Evolutionary conservation across 2,888 invertebrate species (phyloP).

Genomic region (Scaeva pyrastri): DNA sequence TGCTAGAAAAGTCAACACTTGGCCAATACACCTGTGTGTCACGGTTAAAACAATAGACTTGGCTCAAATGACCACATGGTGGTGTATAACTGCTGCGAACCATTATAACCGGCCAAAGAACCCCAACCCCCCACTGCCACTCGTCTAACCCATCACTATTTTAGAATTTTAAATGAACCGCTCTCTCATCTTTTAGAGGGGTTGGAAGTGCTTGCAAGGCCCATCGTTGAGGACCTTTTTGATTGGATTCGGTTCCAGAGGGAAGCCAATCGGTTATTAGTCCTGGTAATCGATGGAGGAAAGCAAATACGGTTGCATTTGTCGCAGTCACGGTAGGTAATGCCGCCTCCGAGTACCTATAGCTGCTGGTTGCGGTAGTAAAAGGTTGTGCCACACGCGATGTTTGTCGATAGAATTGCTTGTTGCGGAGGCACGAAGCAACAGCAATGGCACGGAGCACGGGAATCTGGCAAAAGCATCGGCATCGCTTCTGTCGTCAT

Average conservation of each 20-base stretch:
- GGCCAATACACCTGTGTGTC: conserved; percentile 58
- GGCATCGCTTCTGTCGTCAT: neutral
- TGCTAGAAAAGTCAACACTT: conserved; percentile 60
- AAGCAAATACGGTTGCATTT: conserved; percentile 70
- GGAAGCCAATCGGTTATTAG: conserved; percentile 69
- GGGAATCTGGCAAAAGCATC: conserved; percentile 8
- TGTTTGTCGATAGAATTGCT: conserved; percentile 66
- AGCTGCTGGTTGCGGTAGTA: conserved; percentile 11
- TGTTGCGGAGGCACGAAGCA: conserved; percentile 41
- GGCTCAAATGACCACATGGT: conserved; percentile 46
- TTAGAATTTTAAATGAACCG: conserved; percentile 66
- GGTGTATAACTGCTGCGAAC: neutral
- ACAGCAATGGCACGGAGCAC: neutral
- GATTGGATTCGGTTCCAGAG: conserved; percentile 24
- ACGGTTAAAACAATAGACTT: conserved; percentile 55
- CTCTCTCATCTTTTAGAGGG: neutral
- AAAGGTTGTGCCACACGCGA: conserved; percentile 62
- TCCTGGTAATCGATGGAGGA: conserved; percentile 68
- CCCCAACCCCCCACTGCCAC: neutral
- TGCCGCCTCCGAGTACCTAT: neutral
- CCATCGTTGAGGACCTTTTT: neutral
- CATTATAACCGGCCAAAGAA: neutral
- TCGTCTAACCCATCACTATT: conserved; percentile 57
- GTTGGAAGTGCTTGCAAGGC: neutral
- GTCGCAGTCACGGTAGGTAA: conserved; percentile 72